Evolutionary conservation across 2,797 vertebrate genomes (phyloP), one percentile per base, ranked within the genome.

Genomic region (Anguilla megastoma): DNA sequence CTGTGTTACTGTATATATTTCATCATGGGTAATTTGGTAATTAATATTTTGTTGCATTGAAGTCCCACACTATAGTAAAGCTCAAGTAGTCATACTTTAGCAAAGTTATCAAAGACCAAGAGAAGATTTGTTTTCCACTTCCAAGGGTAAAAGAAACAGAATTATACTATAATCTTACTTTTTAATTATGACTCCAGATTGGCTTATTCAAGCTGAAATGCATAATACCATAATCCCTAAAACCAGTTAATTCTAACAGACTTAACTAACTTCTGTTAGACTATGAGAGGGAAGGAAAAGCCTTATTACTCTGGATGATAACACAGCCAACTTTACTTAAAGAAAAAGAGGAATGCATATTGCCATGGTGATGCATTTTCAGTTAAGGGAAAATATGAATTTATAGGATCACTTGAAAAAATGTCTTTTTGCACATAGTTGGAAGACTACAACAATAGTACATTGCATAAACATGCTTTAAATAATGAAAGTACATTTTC

Each of bases 171-270:
- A n/a, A 27, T 69, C 63, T 69, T 27, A 69, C 63, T 69, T n/a
- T 69, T 69, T 71, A 71, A 71, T 71, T 71, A 30, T 71, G 69
- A 71, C 27, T 71, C n/a, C 69, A 30, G n/a, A 71, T 71, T 71
- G 69, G 27, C 27, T 30, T 30, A 33, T 71, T 27, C 27, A 30
- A 30, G 27, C 7, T 71, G 10, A 71, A 71, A 30, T 71, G 69
- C 69, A 71, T 71, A 71, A 30, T 30, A 12, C 9, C 69, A 27
- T 71, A 71, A 71, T 71, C n/a, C 69, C 69, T 71, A 0, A 71
- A 66, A 66, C 60, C 60, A 66, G 60, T 66, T n/a, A 66, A 66
- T 66, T 66, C 60, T 33, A 71, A 71, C 27, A 71, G 69, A 30
- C 69, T 30, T 69, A 14, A n/a, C 5, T n/a, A 71, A 71, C n/a